Percentiles rank a stretch among this genome's conserved stretches.
Evolutionary conservation across 1,140 invertebrate genomes (phyloP).

Genomic region (Mamestra configurata): DNA sequence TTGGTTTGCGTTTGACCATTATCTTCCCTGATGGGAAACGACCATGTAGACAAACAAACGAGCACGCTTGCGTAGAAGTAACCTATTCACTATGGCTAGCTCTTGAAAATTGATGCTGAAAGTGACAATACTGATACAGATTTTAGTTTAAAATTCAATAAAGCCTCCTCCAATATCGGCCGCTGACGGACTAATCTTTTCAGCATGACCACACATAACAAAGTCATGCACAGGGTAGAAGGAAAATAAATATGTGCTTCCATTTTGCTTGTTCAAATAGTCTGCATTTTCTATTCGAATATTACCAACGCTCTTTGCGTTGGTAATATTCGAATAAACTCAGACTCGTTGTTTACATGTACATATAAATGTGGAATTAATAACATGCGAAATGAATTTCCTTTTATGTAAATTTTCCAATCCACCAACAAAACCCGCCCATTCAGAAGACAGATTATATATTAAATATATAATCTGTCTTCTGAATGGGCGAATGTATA

Average conservation of each 20-base stretch:
- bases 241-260: background rate
- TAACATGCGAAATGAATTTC: background rate
- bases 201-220: background rate
- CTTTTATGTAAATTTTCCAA: background rate
- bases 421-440: background rate
- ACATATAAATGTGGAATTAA: background rate
- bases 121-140: too few species aligned
- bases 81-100: too few species aligned
- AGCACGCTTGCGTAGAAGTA: too few species aligned
- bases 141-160: background rate
- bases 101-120: too few species aligned
- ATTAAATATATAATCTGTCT: background rate
- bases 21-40: too few species aligned
- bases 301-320: too few species aligned
- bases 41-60: too few species aligned
- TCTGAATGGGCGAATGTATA: too few species aligned
- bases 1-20: too few species aligned
- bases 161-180: background rate
- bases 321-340: background rate
- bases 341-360: background rate
- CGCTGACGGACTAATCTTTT: slow-evolving; percentile 2
- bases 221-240: background rate
- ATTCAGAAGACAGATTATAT: background rate
- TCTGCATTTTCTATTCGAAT: background rate
- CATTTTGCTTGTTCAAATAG: background rate